A percentile compares a stretch with the other conserved stretches of the same genome.
phyloP scores from a whole-genome alignment of 1,140 invertebrate genomes.

The Pogonomyrmex barbatus region DNA sequence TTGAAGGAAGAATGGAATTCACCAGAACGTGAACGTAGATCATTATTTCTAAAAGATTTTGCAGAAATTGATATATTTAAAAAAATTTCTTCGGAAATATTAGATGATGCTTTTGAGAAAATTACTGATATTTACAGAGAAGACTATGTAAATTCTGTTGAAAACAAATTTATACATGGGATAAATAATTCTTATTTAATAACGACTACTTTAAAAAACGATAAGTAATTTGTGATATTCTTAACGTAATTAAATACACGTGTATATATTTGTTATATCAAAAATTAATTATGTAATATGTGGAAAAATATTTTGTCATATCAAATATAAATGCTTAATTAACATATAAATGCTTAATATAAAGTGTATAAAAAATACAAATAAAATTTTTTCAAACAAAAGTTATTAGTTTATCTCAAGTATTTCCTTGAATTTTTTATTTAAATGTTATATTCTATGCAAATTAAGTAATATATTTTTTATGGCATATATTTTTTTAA shows the following conservation, averaged over 20 bases:
- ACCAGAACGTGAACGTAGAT: background rate
- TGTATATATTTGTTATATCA: background rate
- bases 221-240: background rate
- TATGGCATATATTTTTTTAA: background rate
- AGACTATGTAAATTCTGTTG: background rate
- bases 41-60: background rate
- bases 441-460: background rate
- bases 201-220: background rate
- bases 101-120: slow-evolving; percentile 7
- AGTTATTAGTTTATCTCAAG: background rate
- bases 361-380: background rate
- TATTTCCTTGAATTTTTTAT: background rate
- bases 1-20: slow-evolving; percentile 4
- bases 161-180: background rate
- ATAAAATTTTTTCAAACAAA: slow-evolving; percentile 1
- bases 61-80: background rate
- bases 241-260: background rate
- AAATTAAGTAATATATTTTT: background rate
- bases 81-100: background rate
- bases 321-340: background rate
- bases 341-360: background rate
- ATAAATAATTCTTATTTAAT: slow-evolving; percentile 11
- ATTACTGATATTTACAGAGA: background rate
- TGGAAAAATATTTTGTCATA: too few relatives aligned
- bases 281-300: background rate